Evolutionary conservation across 2,797 vertebrate genomes (phyloP), one percentile per base, ranked within the genome.

Genomic region (Phoebastria nigripes): DNA sequence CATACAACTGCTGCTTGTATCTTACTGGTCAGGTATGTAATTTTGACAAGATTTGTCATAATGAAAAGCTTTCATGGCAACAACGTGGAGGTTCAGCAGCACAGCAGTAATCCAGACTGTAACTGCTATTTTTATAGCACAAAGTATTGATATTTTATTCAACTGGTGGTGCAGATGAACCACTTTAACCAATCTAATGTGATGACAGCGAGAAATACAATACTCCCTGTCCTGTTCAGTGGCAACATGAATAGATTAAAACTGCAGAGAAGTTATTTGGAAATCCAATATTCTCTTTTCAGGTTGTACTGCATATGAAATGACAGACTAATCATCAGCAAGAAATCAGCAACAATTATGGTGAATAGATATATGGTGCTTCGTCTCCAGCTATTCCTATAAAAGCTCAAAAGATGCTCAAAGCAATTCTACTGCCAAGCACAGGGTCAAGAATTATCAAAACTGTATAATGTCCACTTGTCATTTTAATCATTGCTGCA

Each of bases 301-400:
- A 13, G 12, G 91, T 98, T 98, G 96, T 98, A 98, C 91, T 89
- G 96, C 7, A 93, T 97, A 31, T 98, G 96, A 76, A 98, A 97
- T 12, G 98, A 98, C 62, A 98, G 94, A 89, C 89, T 97, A 82
- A 98, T 21, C 39, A 94, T 97, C 70, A 98, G 97, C 42, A 98
- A 96, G 76, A 99, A 98, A 77, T 98, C 98, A 2, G 98, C 98
- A 92, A 98, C 41, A 1, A 98, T 97, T 97, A 98, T 93, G 88
- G 98, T 98, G 94, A 98, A 98, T 31, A 98, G 96, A 25, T 98
- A 91, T 16, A 98, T 95, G 0, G 98, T 98, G 93, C 98, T 99
- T 76, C 98, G 98, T 91, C 98, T 98, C 98, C 98, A 99, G 35
- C 96, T 97, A 89, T 94, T 98, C 95, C 98, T 87, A 67, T 97